These are phyloP conservation scores for Monochamus saltuarius DNA, from an alignment of 1,140 invertebrate genomes.

Conservation along the genomic window DNA sequence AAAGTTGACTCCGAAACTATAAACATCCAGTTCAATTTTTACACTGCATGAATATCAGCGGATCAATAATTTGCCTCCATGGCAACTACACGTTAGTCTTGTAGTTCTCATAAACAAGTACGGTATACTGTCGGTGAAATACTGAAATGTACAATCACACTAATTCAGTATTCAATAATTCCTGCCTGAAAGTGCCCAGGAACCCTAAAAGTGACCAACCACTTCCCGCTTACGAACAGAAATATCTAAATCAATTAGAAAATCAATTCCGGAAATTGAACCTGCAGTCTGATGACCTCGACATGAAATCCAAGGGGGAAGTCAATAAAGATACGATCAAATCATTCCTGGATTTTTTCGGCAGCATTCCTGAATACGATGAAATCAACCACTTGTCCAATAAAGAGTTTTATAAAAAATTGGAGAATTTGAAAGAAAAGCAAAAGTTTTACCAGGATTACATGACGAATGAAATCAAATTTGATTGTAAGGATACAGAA, in stretches of 20 bases:
- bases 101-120: background rate
- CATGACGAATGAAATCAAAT: slow-evolving; percentile 55
- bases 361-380: slow-evolving; percentile 69
- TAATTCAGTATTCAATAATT: slow-evolving; percentile 60
- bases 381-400: slow-evolving; percentile 68
- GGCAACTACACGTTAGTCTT: background rate
- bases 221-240: slow-evolving; percentile 64
- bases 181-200: slow-evolving; percentile 64
- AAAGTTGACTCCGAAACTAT: too few species aligned
- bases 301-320: slow-evolving; percentile 35
- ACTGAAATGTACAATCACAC: slow-evolving; percentile 48
- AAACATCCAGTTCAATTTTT: too few species aligned
- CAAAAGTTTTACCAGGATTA: slow-evolving; percentile 60
- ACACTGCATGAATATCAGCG: too few species aligned
- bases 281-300: slow-evolving; percentile 31
- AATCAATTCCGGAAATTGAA: slow-evolving; percentile 44
- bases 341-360: slow-evolving; percentile 64
- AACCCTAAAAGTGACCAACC: slow-evolving; percentile 66
- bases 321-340: slow-evolving; percentile 40
- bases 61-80: slow-evolving; percentile 14
- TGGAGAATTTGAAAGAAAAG: slow-evolving; percentile 65
- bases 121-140: background rate
- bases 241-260: slow-evolving; percentile 48
- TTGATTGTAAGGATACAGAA: slow-evolving; percentile 45
- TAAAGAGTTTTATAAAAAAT: slow-evolving; percentile 65